Base-by-base conservation (phyloP, 2,888 invertebrate species). In the Clanis bilineata region DNA sequence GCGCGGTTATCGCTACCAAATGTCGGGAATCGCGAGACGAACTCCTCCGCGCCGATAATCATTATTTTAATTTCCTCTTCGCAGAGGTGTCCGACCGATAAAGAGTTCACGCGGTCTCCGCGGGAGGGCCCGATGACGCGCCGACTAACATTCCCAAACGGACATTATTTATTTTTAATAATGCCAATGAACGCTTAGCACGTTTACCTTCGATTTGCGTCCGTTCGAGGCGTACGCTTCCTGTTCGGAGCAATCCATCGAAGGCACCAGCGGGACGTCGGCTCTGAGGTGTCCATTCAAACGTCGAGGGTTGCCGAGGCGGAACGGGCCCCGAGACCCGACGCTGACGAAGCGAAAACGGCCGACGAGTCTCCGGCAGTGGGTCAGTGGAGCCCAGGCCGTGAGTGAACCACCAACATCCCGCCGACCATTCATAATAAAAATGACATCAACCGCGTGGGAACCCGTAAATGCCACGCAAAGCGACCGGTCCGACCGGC, bases 381-480 rank as follows among this genome's bases (percentile, higher is more conserved):
- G 85, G 90, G 89, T 89, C 89, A 88, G 79, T 84, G 83, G 85
- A 84, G 79, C 80, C 74, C 69, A 67, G 63, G 74, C 65, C 70
- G 71, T 77, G 79, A 74, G 71, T 67, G 65, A 63, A 61, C 9
- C 62, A 65, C 66, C 79, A 80, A 79, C 80, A 75, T 76, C 77
- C 71, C 76, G 80, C 76, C 77, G 82, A 73, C 79, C 84, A 81
- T 82, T 85, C 83, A 86, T 87, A 86, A 89, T 88, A 85, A 86
- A 88, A 87, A 86, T 86, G 88, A 90, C 88, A 89, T 90, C 87
- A 90, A 88, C 85, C 81, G 85, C 90, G 90, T 90, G 90, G 88
- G 90, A 91, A 90, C 85, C 77, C 71, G 78, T 81, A 84, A 88
- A 86, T 86, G 83, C 80, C 86, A 82, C 82, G 77, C 82, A 65